Evolutionary conservation across 2,888 invertebrate genomes (phyloP).

Genomic region (Acanthococcus lagerstroemiae): DNA sequence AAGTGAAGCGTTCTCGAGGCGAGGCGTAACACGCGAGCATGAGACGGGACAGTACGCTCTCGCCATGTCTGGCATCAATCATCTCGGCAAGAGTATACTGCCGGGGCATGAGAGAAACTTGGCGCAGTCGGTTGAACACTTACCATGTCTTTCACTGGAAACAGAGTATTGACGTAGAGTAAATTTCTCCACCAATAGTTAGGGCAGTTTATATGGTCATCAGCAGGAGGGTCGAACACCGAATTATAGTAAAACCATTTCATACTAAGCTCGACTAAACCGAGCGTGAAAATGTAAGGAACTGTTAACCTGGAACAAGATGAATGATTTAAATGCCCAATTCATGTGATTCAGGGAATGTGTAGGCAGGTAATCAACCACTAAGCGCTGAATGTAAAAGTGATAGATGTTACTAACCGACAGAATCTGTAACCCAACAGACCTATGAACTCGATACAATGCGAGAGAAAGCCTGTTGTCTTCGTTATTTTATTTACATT

Average conservation of each 20-base stretch:
- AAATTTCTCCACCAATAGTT: slow-evolving; percentile 75
- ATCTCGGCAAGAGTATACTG: too few species aligned
- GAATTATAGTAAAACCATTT: slow-evolving; percentile 61
- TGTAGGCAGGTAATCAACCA: too few species aligned
- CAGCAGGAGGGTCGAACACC: slow-evolving; percentile 61
- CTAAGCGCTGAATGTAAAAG: too few species aligned
- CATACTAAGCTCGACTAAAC: slow-evolving; percentile 59
- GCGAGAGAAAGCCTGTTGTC: slow-evolving; percentile 39
- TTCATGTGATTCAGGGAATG: too few species aligned
- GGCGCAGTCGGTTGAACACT: too few species aligned
- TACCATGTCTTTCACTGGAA: slow-evolving; percentile 55
- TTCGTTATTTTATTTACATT: slow-evolving; percentile 39
- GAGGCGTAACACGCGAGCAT: too few species aligned
- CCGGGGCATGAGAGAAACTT: too few species aligned
- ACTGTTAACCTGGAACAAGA: slow-evolving; percentile 58
- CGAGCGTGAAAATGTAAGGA: slow-evolving; percentile 68
- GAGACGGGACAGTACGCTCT: too few species aligned
- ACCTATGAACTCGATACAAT: slow-evolving; percentile 44
- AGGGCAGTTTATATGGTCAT: slow-evolving; percentile 62
- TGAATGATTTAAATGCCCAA: too few species aligned
- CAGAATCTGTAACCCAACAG: slow-evolving; percentile 53
- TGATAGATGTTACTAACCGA: slow-evolving; percentile 38
- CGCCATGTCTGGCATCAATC: too few species aligned
- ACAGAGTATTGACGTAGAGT: slow-evolving; percentile 72
- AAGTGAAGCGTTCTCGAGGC: too few species aligned